A percentile compares a stretch with the other conserved stretches of the same genome.
These are phyloP conservation scores for Pseudopleuronectes americanus DNA, from an alignment of 2,797 vertebrate genomes.

Conservation along the genomic window DNA sequence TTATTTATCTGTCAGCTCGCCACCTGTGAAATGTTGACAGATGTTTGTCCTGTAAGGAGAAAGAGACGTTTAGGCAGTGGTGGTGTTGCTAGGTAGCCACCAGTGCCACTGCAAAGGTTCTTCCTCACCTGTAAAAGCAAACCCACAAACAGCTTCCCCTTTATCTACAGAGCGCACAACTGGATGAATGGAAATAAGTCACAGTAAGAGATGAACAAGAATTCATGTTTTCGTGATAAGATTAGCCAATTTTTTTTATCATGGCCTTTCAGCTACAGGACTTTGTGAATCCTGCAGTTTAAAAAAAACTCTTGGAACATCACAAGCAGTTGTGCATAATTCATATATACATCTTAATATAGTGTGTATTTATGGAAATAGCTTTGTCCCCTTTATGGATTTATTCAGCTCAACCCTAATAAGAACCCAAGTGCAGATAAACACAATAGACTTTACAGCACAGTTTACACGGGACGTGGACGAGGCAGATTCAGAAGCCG, in stretches of 20 bases:
- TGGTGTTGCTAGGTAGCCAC: conserved; percentile 15
- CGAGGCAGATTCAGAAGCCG: neutral
- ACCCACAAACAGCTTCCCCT: conserved; percentile 1
- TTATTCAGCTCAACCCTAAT: neutral
- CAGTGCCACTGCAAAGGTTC: conserved; percentile 4
- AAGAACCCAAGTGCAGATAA: conserved; percentile 6
- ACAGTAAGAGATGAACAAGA: neutral
- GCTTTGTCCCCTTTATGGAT: neutral
- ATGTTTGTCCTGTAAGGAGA: conserved; percentile 8
- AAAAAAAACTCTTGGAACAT: neutral
- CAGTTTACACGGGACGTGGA: neutral
- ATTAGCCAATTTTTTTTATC: neutral
- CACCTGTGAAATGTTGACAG: neutral
- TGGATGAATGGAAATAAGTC: neutral
- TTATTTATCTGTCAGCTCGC: conserved; percentile 18
- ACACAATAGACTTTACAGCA: neutral
- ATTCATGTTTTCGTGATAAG: neutral
- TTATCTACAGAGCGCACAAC: too few relatives aligned
- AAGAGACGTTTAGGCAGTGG: neutral
- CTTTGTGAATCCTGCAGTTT: neutral
- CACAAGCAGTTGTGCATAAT: neutral
- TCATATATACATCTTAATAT: neutral
- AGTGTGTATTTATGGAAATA: neutral
- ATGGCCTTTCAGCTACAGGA: neutral
- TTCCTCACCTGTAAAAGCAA: conserved; percentile 1